Conservation (phyloP, 2,797 vertebrate species). For the Haliaeetus albicilla region DNA sequence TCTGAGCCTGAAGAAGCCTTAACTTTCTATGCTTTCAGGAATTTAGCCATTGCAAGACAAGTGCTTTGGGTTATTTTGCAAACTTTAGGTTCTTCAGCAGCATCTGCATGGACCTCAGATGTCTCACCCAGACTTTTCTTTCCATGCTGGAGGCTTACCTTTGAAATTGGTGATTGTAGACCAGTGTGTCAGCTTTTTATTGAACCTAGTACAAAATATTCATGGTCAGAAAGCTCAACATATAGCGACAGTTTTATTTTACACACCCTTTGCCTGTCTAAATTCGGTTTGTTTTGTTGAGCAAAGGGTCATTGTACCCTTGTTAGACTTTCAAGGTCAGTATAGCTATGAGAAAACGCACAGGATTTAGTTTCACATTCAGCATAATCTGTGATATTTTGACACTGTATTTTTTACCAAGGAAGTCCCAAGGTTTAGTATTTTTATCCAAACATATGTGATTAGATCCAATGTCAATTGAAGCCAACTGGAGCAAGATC, state of each 20-base stretch:
- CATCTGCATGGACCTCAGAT: neutral
- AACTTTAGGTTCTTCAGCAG: neutral
- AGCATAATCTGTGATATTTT: neutral
- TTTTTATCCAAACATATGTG: neutral
- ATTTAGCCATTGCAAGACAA: neutral
- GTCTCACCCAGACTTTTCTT: neutral
- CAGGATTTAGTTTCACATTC: neutral
- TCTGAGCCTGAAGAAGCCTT: neutral
- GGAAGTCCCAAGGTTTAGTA: neutral
- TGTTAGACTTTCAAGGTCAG: neutral
- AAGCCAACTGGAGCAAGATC: neutral
- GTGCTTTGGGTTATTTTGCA: neutral
- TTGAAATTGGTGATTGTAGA: neutral
- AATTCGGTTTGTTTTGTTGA: neutral
- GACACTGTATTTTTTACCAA: neutral
- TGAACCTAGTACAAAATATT: neutral
- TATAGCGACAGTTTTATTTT: neutral
- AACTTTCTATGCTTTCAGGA: neutral
- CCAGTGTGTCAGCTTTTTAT: neutral
- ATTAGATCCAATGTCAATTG: neutral
- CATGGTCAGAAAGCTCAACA: neutral
- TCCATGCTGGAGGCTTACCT: neutral
- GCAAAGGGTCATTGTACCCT: neutral
- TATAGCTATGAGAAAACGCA: neutral
- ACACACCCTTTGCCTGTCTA: neutral